These are phyloP conservation scores for Hipposideros larvatus DNA, from an alignment of 2,797 vertebrate genomes.

Conservation along the genomic window DNA sequence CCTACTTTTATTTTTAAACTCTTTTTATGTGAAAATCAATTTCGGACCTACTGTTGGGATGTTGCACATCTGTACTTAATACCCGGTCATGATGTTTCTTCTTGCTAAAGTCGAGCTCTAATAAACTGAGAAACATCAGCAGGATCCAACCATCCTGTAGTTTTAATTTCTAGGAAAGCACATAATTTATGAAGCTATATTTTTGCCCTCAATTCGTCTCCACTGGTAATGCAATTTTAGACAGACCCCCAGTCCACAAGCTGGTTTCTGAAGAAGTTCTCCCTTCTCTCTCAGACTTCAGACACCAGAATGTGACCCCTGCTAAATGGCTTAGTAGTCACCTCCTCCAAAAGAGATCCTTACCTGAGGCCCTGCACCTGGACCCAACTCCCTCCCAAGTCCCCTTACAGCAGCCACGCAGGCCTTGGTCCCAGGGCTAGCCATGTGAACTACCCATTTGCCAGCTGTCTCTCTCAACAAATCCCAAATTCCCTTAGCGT, in stretches of 20 bases:
- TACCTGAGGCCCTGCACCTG: not conserved
- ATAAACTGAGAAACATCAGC: not conserved
- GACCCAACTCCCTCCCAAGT: not conserved
- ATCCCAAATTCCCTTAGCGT: not conserved
- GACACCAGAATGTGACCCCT: not conserved
- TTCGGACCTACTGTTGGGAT: not conserved
- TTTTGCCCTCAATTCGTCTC: constrained; percentile 41
- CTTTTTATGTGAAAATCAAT: not conserved
- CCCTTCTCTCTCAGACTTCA: not conserved
- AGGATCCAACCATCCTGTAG: not conserved
- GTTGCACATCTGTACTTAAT: not conserved
- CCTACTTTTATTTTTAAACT: constrained; percentile 22
- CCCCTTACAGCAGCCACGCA: not conserved
- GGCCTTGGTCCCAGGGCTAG: not conserved
- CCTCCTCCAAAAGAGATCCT: not conserved
- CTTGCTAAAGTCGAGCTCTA: not conserved
- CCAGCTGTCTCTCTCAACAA: not conserved
- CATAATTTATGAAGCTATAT: not conserved
- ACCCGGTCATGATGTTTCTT: not conserved
- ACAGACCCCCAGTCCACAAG: not conserved
- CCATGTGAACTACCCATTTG: not conserved
- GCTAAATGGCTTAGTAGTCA: not conserved
- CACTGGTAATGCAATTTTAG: constrained; percentile 23
- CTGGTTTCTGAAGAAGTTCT: constrained; percentile 26
- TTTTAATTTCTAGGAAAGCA: constrained; percentile 60